Base-by-base conservation (phyloP, 2,888 invertebrate species). In the Artemia sinica region DNA sequence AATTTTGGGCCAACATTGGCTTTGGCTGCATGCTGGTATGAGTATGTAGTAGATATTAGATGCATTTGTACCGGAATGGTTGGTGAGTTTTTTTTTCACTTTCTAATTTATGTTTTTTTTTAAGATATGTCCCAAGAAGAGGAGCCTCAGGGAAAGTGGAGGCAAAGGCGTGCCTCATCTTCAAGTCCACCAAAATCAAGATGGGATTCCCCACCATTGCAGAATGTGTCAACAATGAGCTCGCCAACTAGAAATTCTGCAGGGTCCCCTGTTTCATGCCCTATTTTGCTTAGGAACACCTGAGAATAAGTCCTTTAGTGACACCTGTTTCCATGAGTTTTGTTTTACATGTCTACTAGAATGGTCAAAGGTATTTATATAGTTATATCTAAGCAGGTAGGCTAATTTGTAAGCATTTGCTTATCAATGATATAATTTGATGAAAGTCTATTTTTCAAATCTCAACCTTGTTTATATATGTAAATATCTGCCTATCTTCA, bases 261-360 rank as follows among this genome's bases (percentile, higher is more conserved):
- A 18, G 63, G 63, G 63, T 58, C 63, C 9, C 63, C 63, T 58
- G 87, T 89, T 5, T 89, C 89, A 76, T 95, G 95, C 82, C 88
- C 93, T 67, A 95, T 95, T 95, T 76, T 95, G 95, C 75, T 82
- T 95, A 70, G 90, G 90, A 41, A 85, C 85, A 72, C 85, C 91
- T 75, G 84, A 85, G 70, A 91, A 94, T 76, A 91, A 89, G 76
- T 92, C 91, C 49, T 91, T 90, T 77, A 91, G 93, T 0, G 89
- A 95, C 77, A 88, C 88, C 67, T 96, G 95, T 77, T 84, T 89
- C 77, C 95, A 96, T 78, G 87, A 89, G 77, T 96, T 95, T 78
- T 96, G 95, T 77, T 95, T 93, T 77, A 86, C 86, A 72, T 96
- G 95, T 76, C 81, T 96, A 50, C 79, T 91, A 71, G 89, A 91